Base-by-base conservation (phyloP, 2,888 invertebrate genomes). In the Perdita meconis region DNA sequence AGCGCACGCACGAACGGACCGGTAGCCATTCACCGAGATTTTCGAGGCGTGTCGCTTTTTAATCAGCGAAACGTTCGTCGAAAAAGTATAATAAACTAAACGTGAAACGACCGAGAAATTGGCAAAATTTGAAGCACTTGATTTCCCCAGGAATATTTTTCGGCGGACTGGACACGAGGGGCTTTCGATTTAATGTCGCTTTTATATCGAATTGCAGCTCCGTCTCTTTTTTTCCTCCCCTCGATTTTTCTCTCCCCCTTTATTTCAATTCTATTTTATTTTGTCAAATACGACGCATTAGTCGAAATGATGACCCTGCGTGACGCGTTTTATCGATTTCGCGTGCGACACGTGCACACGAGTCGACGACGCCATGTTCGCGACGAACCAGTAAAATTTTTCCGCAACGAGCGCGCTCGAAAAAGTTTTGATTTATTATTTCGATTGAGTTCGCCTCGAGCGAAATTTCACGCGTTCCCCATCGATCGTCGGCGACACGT, bases 41-140 rank as follows among this genome's bases (percentile, higher is more conserved):
- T 70, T 64, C 40, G 61, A 36, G 51, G 19, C 78, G 47, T 53
- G 65, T 70, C 53, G 50, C 66, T 53, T 40, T 66, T 78, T 53
- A 63, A 66, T 63, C 66, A 36, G 19, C 57, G 38, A 30, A 47
- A 65, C 42, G 61, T 24, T 13, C 53, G 19, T n/a, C 55, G 36
- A 16, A 51, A 55, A 73, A 42, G 10, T 34, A 47, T 40, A 68
- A 72, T 47, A 55, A 40, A 56, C 30, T 16, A 55, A 40, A 61
- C 44, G 40, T 22, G 42, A 38, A 34, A 24, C 16, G 47, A n/a
- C 13, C 40, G 36, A 42, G 19, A 19, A 24, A 63, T 70, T 30
- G 24, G 19, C 13, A 38, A 42, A 51, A 71, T 44, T 38, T 26
- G 12, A 8, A 38, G n/a, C 44, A 2, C 40, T 24, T 24, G 55